A percentile compares a stretch with the other conserved stretches of the same genome.
Conservation (phyloP, 2,888 invertebrate genomes). For the Tryphoninae sp. region DNA sequence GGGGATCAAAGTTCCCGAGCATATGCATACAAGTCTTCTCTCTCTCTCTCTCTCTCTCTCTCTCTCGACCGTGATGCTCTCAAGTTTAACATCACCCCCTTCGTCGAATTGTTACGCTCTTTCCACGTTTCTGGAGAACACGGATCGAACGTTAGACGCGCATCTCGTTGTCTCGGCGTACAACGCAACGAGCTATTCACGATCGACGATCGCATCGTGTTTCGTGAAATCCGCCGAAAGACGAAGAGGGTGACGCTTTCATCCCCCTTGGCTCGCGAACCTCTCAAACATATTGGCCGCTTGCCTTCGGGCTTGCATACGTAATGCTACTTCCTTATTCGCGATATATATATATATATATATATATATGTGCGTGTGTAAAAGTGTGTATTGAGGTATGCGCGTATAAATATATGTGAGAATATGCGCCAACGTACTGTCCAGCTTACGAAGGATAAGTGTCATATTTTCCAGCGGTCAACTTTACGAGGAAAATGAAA, state of each 20-base stretch:
- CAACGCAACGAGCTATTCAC: constrained; percentile 29
- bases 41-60: constrained; percentile 1
- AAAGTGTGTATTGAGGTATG: constrained; percentile 15
- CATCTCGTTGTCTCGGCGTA: constrained; percentile 17
- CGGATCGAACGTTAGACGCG: constrained; percentile 25
- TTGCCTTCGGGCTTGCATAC: constrained; percentile 71
- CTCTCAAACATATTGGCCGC: constrained; percentile 66
- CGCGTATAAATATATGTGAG: constrained; percentile 57
- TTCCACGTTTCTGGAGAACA: constrained; percentile 14
- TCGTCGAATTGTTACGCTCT: constrained; percentile 19
- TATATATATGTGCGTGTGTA: background rate
- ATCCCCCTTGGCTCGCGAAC: constrained; percentile 64
- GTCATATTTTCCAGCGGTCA: constrained; percentile 72
- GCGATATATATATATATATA: background rate
- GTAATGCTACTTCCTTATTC: constrained; percentile 71
- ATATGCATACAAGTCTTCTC: constrained; percentile 60
- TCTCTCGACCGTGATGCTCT: background rate
- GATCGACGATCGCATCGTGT: constrained; percentile 70
- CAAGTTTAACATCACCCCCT: constrained; percentile 29
- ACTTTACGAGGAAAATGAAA: constrained; percentile 45
- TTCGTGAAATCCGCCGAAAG: constrained; percentile 80
- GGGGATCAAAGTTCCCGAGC: constrained; percentile 56
- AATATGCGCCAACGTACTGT: constrained; percentile 67
- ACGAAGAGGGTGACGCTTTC: constrained; percentile 78
- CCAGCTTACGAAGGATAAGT: constrained; percentile 77